Evolutionary conservation across 2,797 vertebrate species (phyloP), one percentile per base, ranked within the genome.

Genomic region (Aulostomus chinensis): DNA sequence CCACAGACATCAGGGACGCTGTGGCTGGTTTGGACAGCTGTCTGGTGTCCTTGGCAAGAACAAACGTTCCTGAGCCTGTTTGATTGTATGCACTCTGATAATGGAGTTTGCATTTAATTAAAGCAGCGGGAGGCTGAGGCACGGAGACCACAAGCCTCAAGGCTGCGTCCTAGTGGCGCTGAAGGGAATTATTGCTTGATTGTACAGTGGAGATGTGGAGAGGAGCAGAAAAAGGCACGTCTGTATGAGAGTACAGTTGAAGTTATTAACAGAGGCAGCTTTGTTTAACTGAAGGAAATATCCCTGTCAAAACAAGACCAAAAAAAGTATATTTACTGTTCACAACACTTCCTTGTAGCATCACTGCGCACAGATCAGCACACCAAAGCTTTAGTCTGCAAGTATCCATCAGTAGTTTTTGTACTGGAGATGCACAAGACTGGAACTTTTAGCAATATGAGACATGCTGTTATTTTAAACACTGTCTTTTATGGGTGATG

Each of bases 71-170:
- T 24, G 51, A 30, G 29, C 18, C 35, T 64, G 38, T 62, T 59
- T 65, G 49, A 59, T 68, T 42, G 37, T 58, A 29, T 9, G 45
- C 20, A 22, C 39, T 59, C 38, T 48, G 33, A 62, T 77, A 58
- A 63, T 54, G 39, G n/a, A 16, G 17, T 2, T 13, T 47, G 48
- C 24, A 29, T 76, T 66, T 71, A 58, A 70, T 65, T 57, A 35
- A 70, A 59, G 28, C 62, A 17, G 47, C 47, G 52, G 54, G 53
- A 52, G 45, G 17, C 17, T 34, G 56, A 73, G 40, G 56, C 31
- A 58, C 13, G 14, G 31, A 53, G 22, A 34, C 29, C 41, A 43
- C 32, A 25, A 22, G 34, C 29, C 55, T 49, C 28, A 43, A 34
- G 38, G 48, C 43, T 61, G 59, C 4, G 4, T 26, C 58, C 31